phyloP scores from a whole-genome alignment of 2,888 invertebrate genomes.

The Celastrina argiolus region DNA sequence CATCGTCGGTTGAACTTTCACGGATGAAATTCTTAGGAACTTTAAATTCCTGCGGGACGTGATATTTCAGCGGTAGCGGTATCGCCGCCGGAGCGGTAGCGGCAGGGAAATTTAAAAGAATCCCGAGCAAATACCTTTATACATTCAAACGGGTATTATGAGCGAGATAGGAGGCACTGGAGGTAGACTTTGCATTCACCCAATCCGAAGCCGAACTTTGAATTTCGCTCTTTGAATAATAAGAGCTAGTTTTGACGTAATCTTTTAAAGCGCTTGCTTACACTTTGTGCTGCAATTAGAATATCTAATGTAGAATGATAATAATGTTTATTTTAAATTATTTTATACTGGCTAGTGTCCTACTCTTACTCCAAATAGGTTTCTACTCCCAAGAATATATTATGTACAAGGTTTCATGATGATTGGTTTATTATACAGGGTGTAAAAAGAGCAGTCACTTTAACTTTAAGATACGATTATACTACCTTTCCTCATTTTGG shows the following conservation, averaged over 20 bases:
- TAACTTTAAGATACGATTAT: too few species aligned
- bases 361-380: too few species aligned
- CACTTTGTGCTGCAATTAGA: neutral
- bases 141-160: slow-evolving; percentile 29
- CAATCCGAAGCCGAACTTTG: slow-evolving; percentile 7
- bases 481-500: too few species aligned
- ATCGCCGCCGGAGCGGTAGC: slow-evolving; percentile 28
- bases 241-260: neutral
- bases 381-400: too few species aligned
- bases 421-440: too few species aligned
- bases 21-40: slow-evolving; percentile 35
- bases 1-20: slow-evolving; percentile 35
- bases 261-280: slow-evolving; percentile 14
- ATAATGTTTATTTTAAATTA: too few species aligned
- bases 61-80: slow-evolving; percentile 33
- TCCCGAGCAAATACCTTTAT: slow-evolving; percentile 23
- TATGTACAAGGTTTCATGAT: too few species aligned
- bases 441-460: too few species aligned
- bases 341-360: too few species aligned
- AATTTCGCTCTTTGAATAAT: slow-evolving; percentile 12
- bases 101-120: slow-evolving; percentile 30
- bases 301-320: neutral
- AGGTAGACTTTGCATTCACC: slow-evolving; percentile 13
- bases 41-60: slow-evolving; percentile 35
- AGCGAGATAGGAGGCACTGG: slow-evolving; percentile 23